phyloP scores from a whole-genome alignment of 2,113 vertebrate species.

The Alosa alosa region DNA sequence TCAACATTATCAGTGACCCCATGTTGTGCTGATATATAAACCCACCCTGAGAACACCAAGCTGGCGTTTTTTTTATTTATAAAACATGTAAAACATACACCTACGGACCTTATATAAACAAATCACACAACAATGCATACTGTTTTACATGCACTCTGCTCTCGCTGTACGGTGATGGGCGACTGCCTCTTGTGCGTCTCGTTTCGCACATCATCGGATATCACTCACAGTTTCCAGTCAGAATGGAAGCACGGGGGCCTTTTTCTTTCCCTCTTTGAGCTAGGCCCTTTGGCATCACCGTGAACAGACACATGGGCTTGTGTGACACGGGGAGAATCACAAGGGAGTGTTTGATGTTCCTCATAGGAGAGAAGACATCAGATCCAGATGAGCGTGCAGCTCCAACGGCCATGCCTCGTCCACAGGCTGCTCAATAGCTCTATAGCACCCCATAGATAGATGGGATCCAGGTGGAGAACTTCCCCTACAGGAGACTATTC shows the following conservation, averaged over 20 bases:
- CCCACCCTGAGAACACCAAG: not conserved
- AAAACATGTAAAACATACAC: not conserved
- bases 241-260: not conserved
- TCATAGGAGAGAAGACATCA: constrained; percentile 43
- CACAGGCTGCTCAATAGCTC: not conserved
- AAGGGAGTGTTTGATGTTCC: constrained; percentile 53
- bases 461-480: not conserved
- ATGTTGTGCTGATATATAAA: not conserved
- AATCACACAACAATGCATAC: not conserved
- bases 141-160: not conserved
- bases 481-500: not conserved
- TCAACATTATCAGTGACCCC: not conserved
- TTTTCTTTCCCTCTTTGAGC: not conserved
- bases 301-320: not conserved
- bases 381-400: constrained; percentile 62
- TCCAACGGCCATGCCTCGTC: constrained; percentile 27
- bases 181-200: not conserved
- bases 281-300: not conserved
- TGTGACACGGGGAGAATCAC: constrained; percentile 21
- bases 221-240: not conserved
- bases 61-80: not conserved
- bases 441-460: not conserved
- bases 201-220: not conserved
- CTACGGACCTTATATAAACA: not conserved
- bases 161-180: not conserved